Conservation (phyloP, 2,797 vertebrate genomes). For the Falco berigora region DNA sequence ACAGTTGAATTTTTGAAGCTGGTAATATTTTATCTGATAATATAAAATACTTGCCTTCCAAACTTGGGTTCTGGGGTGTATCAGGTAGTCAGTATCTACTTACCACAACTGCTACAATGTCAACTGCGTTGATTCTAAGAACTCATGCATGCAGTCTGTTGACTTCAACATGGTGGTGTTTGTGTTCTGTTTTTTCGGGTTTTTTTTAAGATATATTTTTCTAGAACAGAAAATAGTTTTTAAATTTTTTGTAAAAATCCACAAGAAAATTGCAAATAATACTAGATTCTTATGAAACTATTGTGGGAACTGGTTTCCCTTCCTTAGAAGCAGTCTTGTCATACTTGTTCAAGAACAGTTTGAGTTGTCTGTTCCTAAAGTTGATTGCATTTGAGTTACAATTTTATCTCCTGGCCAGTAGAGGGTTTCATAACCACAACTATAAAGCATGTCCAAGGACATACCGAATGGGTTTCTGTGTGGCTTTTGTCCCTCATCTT, state of each 20-base stretch:
- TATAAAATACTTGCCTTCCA: neutral
- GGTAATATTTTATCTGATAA: neutral
- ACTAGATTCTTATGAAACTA: neutral
- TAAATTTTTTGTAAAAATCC: neutral
- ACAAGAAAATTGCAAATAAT: neutral
- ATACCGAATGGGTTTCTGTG: neutral
- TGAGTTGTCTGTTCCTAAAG: neutral
- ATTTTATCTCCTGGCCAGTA: neutral
- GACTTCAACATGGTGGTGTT: neutral
- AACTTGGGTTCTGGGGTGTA: neutral
- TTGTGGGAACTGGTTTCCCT: neutral
- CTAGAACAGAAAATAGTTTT: neutral
- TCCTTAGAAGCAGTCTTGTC: neutral
- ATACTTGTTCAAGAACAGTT: neutral
- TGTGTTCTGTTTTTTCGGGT: neutral
- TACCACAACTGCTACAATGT: neutral
- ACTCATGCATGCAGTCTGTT: neutral
- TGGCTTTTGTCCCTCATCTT: neutral
- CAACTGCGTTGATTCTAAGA: neutral
- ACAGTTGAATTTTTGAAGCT: neutral
- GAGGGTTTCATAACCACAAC: slow-evolving; percentile 26
- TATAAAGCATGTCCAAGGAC: neutral
- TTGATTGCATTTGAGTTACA: neutral
- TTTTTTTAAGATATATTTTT: neutral
- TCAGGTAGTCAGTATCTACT: neutral